Percentiles rank a stretch among this genome's conserved stretches.
These are phyloP conservation scores for Ommatoiulus sabulosus DNA, from an alignment of 2,888 invertebrate genomes.

Conservation along the genomic window DNA sequence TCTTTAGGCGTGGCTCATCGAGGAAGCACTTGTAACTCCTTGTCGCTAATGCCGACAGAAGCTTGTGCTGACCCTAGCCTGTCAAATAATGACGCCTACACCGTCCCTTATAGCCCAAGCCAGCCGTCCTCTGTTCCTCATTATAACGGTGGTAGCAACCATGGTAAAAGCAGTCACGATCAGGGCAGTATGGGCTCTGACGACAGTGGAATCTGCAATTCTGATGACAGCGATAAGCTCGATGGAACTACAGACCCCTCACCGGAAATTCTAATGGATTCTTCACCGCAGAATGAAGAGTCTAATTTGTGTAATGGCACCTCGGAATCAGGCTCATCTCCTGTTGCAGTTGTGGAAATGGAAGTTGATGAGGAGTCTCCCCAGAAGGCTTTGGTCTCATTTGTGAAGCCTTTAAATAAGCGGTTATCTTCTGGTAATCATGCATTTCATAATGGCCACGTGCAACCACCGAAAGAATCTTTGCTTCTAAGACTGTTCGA, in stretches of 20 bases:
- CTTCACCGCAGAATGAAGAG: not conserved
- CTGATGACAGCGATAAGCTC: constrained; percentile 65
- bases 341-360: constrained; percentile 58
- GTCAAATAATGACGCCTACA: not conserved
- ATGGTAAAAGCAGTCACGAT: constrained; percentile 71
- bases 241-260: constrained; percentile 2
- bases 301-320: not conserved
- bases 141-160: constrained; percentile 59
- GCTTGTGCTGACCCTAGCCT: not conserved
- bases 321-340: constrained; percentile 60
- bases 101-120: not conserved
- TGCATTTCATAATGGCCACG: constrained; percentile 58
- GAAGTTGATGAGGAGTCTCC: constrained; percentile 57
- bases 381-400: constrained; percentile 56
- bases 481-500: constrained; percentile 90
- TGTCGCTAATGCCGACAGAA: constrained; percentile 10
- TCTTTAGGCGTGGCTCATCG: constrained; percentile 56
- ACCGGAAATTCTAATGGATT: constrained; percentile 35
- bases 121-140: constrained; percentile 53
- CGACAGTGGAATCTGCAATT: constrained; percentile 82
- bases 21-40: not conserved
- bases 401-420: constrained; percentile 39
- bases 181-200: constrained; percentile 79
- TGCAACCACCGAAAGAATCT: constrained; percentile 65
- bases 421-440: constrained; percentile 3